These are phyloP conservation scores for Schizaphis graminum DNA, from an alignment of 2,888 invertebrate species.

Conservation along the genomic window DNA sequence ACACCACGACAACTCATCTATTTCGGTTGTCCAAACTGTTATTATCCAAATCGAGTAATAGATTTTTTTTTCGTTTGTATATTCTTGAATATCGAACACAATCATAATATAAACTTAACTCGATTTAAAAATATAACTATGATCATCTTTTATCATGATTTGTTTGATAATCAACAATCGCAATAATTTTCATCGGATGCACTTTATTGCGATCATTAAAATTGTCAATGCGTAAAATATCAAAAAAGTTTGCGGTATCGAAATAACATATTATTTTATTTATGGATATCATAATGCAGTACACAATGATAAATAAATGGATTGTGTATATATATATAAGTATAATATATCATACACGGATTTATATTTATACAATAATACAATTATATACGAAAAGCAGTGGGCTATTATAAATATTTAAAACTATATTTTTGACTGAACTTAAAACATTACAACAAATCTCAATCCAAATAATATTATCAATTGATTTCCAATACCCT, in stretches of 20 bases:
- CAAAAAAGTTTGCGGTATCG: background rate
- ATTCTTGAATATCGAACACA: background rate
- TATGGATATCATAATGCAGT: background rate
- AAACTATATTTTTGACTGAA: background rate
- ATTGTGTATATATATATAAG: background rate
- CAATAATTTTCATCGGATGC: background rate
- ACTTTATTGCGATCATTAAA: background rate
- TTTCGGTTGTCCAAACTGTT: background rate
- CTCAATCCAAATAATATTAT: background rate
- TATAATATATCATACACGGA: background rate
- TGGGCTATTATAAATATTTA: background rate
- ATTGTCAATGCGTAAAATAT: background rate
- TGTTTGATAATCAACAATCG: background rate
- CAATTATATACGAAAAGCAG: background rate
- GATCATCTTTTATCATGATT: background rate
- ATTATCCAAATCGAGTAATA: background rate
- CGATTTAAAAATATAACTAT: background rate
- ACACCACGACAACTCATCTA: background rate
- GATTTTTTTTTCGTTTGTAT: background rate
- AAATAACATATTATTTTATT: background rate
- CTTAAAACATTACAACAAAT: conserved; percentile 8
- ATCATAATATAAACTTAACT: background rate
- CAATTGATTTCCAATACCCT: background rate
- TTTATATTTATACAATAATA: background rate
- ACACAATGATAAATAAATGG: background rate